Evolutionary conservation across 1,140 invertebrate species (phyloP).

Genomic region (Eupeodes corollae): DNA sequence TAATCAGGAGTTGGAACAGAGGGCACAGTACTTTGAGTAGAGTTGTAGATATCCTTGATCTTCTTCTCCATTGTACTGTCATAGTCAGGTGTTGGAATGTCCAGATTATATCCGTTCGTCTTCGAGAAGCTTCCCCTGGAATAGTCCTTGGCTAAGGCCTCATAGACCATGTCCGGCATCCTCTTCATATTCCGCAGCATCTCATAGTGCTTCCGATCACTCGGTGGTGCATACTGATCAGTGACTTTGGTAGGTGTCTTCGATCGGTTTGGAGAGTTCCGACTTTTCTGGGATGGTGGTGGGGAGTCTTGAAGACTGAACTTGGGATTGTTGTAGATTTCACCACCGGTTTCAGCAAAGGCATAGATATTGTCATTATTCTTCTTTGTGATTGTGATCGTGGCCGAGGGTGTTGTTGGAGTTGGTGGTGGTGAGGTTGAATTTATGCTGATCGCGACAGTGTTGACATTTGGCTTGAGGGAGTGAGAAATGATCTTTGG

Average conservation of each 20-base stretch:
- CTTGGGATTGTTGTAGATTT: constrained; percentile 37
- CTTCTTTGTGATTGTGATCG: constrained; percentile 1
- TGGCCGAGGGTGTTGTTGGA: constrained; percentile 21
- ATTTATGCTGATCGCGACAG: neutral
- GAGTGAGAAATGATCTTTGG: constrained; percentile 8
- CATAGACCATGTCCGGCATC: constrained; percentile 49
- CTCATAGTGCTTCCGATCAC: constrained; percentile 31
- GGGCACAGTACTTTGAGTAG: constrained; percentile 31
- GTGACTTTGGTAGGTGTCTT: constrained; percentile 20
- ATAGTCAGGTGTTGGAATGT: constrained; percentile 35
- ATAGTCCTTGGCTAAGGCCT: constrained; percentile 43
- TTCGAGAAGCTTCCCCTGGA: constrained; percentile 6
- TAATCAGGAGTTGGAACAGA: constrained; percentile 36
- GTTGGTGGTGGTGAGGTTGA: constrained; percentile 2
- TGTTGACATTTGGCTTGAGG: constrained; percentile 8
- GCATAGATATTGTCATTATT: constrained; percentile 22
- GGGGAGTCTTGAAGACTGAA: constrained; percentile 31
- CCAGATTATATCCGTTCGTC: constrained; percentile 7
- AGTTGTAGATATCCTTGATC: constrained; percentile 35
- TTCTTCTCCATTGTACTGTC: constrained; percentile 35
- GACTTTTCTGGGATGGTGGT: constrained; percentile 18
- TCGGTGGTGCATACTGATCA: constrained; percentile 29
- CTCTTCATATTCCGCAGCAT: constrained; percentile 39
- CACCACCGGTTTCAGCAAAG: constrained; percentile 31
- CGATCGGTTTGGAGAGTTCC: constrained; percentile 16